Evolutionary conservation across 1,140 invertebrate genomes (phyloP).

Genomic region (Micrasema minimum): DNA sequence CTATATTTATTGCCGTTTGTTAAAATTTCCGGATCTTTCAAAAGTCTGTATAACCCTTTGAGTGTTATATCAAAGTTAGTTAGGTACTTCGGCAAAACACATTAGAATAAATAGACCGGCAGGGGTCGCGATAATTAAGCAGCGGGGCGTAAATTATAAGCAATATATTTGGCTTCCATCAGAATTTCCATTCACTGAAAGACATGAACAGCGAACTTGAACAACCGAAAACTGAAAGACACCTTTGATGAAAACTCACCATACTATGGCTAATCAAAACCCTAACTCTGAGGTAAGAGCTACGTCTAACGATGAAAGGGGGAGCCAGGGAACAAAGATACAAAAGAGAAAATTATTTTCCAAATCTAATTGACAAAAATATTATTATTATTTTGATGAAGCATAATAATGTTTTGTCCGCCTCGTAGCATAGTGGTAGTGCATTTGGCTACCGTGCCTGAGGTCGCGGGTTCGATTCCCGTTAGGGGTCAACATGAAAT

Average conservation of each 20-base stretch:
- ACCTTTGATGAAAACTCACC: slow-evolving; percentile 29
- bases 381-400: no score
- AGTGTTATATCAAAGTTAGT: no score
- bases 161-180: slow-evolving; percentile 40
- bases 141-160: slow-evolving; percentile 28
- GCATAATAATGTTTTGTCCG: no score
- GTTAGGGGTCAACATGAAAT: no score
- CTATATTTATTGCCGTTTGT: no score
- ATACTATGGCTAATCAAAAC: slow-evolving; percentile 26
- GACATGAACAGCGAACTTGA: slow-evolving; percentile 31
- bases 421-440: no score
- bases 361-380: no score
- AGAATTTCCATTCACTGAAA: slow-evolving; percentile 33
- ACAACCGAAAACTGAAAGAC: slow-evolving; percentile 23
- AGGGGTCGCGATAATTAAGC: slow-evolving; percentile 9
- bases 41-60: no score
- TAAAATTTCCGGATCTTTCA: no score
- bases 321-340: not conserved
- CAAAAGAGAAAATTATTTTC: no score
- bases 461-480: no score
- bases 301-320: not conserved
- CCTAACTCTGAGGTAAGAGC: not conserved
- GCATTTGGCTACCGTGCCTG: no score
- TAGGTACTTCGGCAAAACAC: slow-evolving; percentile 16
- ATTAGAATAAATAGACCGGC: slow-evolving; percentile 11